phyloP scores from a whole-genome alignment of 2,113 vertebrate genomes.

The Phyllopteryx taeniolatus region DNA sequence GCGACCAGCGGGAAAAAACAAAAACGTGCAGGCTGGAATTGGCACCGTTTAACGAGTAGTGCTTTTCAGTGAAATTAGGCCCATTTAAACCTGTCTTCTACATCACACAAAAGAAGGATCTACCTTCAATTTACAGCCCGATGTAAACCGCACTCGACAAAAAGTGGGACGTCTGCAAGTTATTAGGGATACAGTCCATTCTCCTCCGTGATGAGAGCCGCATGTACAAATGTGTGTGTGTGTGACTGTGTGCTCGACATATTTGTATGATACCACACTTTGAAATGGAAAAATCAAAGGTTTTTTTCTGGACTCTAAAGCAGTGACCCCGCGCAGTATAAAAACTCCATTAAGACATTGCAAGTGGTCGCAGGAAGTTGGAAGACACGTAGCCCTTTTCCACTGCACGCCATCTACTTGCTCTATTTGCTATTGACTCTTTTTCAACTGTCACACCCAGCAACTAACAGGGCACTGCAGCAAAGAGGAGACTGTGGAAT shows the following conservation, averaged over 20 bases:
- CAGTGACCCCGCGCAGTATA: constrained; percentile 49
- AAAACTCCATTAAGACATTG: constrained; percentile 50
- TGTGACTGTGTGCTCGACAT: constrained; percentile 53
- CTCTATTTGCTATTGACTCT: neutral
- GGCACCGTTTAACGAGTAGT: constrained; percentile 73
- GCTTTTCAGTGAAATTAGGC: constrained; percentile 75
- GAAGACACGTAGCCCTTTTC: constrained; percentile 22
- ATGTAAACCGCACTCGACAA: constrained; percentile 74
- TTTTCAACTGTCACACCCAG: too few species aligned
- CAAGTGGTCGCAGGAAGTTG: constrained; percentile 61
- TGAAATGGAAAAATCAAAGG: constrained; percentile 74
- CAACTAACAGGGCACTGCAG: too few species aligned
- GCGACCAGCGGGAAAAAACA: neutral
- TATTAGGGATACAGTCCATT: constrained; percentile 71
- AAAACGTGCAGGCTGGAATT: constrained; percentile 54
- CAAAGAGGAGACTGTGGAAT: too few species aligned
- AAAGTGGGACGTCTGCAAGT: constrained; percentile 75
- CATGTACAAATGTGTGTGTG: constrained; percentile 68
- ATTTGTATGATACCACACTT: constrained; percentile 72
- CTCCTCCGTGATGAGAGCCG: constrained; percentile 73
- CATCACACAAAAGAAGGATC: constrained; percentile 62
- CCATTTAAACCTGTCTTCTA: constrained; percentile 76
- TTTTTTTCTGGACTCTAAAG: constrained; percentile 41
- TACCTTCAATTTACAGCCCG: constrained; percentile 72
- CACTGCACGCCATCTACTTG: neutral